phyloP scores from a whole-genome alignment of 92 coral and sea anemone genomes.

The Heliopora coerulea region DNA sequence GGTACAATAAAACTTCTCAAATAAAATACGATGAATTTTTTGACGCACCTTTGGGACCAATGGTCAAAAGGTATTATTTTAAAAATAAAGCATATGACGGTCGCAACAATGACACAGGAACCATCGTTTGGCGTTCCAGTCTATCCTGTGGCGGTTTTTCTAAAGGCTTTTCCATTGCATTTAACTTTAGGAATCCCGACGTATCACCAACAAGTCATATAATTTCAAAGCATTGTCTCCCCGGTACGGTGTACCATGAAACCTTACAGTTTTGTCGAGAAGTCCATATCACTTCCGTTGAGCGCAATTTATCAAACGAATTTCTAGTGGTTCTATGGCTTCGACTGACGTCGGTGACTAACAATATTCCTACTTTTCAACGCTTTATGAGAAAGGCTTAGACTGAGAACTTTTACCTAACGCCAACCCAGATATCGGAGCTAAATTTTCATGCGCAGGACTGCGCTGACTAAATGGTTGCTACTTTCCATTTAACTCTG shows the following conservation, averaged over 20 bases:
- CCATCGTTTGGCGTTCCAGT: not conserved
- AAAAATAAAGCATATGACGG: slow-evolving; percentile 7
- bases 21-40: not conserved
- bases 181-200: not conserved
- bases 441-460: slow-evolving; percentile 2
- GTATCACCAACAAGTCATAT: not conserved
- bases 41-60: not conserved
- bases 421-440: not conserved
- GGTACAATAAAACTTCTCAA: not conserved
- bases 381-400: not conserved
- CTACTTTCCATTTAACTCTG: slow-evolving; percentile 12
- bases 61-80: too few relatives aligned
- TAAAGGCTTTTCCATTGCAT: not conserved
- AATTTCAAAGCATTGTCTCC: not conserved
- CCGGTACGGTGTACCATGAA: not conserved
- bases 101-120: not conserved
- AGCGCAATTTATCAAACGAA: not conserved
- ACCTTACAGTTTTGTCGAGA: not conserved
- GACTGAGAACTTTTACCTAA: not conserved
- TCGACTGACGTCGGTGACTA: not conserved
- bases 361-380: not conserved
- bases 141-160: not conserved
- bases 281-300: not conserved
- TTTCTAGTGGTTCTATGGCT: slow-evolving; percentile 6
- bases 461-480: not conserved